A percentile compares a stretch with the other conserved stretches of the same genome.
phyloP scores from a whole-genome alignment of 2,113 vertebrate genomes.

The Xiphias gladius region DNA sequence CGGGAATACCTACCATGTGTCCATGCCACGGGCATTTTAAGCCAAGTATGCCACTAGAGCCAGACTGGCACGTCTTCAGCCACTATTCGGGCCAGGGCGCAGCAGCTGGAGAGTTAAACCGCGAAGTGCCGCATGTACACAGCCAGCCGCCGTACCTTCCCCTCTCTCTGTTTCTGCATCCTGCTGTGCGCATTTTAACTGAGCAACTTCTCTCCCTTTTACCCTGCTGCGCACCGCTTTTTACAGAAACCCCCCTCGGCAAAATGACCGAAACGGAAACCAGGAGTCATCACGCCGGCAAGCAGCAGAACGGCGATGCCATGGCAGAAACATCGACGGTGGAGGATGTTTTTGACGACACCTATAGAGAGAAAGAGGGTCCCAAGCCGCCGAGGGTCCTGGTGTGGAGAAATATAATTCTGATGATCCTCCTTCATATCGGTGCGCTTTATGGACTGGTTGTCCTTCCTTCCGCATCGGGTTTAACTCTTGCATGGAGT shows the following conservation, averaged over 20 bases:
- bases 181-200: constrained; percentile 33
- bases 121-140: constrained; percentile 16
- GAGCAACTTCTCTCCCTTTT: constrained; percentile 30
- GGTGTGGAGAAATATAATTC: constrained; percentile 94
- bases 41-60: too few species aligned
- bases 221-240: constrained; percentile 3
- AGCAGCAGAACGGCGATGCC: constrained; percentile 58
- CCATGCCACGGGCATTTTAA: too few species aligned
- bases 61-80: background rate
- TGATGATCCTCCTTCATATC: constrained; percentile 89
- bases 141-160: constrained; percentile 45
- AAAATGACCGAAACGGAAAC: constrained; percentile 75
- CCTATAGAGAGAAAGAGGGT: constrained; percentile 87
- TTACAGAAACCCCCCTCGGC: constrained; percentile 1
- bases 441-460: constrained; percentile 84
- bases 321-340: constrained; percentile 68
- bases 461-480: constrained; percentile 84
- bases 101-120: constrained; percentile 5
- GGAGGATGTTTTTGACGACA: constrained; percentile 90
- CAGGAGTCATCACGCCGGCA: constrained; percentile 31
- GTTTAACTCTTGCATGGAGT: constrained; percentile 88
- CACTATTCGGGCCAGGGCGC: background rate
- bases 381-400: constrained; percentile 82
- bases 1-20: too few species aligned
- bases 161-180: constrained; percentile 19